Base-by-base conservation (phyloP, 2,888 invertebrate species). In the Fabriciana adippe region DNA sequence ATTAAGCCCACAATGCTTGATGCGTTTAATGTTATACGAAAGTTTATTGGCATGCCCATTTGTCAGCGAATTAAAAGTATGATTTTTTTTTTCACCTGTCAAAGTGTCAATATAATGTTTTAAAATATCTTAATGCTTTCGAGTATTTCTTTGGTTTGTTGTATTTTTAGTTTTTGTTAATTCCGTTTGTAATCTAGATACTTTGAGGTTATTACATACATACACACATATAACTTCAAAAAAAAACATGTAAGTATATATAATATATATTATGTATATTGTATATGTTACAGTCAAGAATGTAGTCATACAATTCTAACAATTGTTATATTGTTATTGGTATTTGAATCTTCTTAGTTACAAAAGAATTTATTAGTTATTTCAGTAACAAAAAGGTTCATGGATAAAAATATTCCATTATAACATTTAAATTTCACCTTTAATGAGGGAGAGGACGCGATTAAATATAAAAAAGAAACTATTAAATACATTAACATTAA, bases 401-500 rank as follows among this genome's bases (percentile, higher is more conserved):
- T 15, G 16, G 2, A 16, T 51, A 18, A 8, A 61, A 61, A 41
- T 18, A 61, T 15, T 50, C 6, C 15, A 13, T 35, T 53, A 53
- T 53, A 53, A 51, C 48, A 59, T 18, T 55, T 54, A 18, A 54
- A 26, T 21, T 50, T 60, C 16, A 16, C 14, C 35, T 21, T 31
- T 66, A 55, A 64, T 48, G 60, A 65, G 66, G 70, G 66, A 45
- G 63, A 60, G 53, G 57, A 66, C 61, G 55, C 67, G 63, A 66
- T 72, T 70, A 72, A 67, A 66, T 66, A 66, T 48, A 67, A 60
- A 61, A 69, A 70, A 61, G 66, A 63, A 68, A 68, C 65, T 62
- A 71, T 71, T 63, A 68, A 71, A 68, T 64, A 78, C 76, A 78
- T 79, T 79, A 76, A 78, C 81, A 83, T 87, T 88, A 85, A 87